phyloP scores from a whole-genome alignment of 2,888 invertebrate species.

The Heliconius cydno region DNA sequence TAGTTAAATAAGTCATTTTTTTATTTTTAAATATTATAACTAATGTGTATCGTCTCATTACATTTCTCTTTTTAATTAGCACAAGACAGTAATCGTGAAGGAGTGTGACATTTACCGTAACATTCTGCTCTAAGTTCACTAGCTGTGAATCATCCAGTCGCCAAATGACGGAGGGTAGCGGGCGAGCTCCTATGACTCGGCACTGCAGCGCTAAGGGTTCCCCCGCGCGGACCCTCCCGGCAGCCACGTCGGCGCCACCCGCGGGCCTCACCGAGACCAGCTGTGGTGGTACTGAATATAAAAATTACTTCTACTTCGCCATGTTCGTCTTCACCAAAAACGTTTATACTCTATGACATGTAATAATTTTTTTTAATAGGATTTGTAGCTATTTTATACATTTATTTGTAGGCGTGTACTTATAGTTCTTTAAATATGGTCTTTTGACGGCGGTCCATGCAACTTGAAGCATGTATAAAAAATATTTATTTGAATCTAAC shows the following conservation, averaged over 20 bases:
- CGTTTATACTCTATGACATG: not conserved
- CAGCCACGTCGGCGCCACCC: slow-evolving; percentile 39
- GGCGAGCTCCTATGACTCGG: slow-evolving; percentile 74
- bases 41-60: not conserved
- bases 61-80: not conserved
- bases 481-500: too few species aligned
- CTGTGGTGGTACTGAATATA: slow-evolving; percentile 68
- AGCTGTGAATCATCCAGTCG: slow-evolving; percentile 62
- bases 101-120: slow-evolving; percentile 54
- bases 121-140: slow-evolving; percentile 64
- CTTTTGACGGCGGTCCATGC: too few species aligned
- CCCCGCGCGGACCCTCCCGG: slow-evolving; percentile 61
- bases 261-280: slow-evolving; percentile 64
- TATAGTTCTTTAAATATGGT: too few species aligned
- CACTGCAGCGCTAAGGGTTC: slow-evolving; percentile 66
- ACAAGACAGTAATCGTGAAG: not conserved
- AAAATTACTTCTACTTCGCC: slow-evolving; percentile 11
- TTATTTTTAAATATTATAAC: not conserved
- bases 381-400: not conserved
- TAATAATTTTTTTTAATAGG: not conserved
- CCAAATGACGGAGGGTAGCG: slow-evolving; percentile 68
- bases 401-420: too few species aligned
- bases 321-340: not conserved
- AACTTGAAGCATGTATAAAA: too few species aligned
- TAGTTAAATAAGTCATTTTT: too few species aligned